A percentile compares a stretch with the other conserved stretches of the same genome.
phyloP scores from a whole-genome alignment of 2,113 vertebrate species.

The Zosterops hypoxanthus region DNA sequence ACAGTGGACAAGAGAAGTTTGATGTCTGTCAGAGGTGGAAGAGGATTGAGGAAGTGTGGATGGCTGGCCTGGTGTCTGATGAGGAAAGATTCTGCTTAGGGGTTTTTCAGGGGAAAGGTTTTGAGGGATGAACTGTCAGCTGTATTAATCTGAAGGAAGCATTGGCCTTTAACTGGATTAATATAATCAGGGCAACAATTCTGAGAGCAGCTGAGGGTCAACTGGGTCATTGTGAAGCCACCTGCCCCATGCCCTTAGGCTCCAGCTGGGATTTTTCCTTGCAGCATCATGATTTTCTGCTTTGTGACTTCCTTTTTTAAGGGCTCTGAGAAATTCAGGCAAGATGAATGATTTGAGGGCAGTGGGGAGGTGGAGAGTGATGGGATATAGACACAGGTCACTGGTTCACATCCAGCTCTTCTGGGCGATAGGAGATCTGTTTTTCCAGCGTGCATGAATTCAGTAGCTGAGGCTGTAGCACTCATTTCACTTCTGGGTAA shows the following conservation, averaged over 20 bases:
- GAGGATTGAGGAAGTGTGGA: neutral
- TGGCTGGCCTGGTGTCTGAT: neutral
- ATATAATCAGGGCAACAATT: conserved; percentile 19
- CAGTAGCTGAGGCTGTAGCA: neutral
- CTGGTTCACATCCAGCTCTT: conserved; percentile 4
- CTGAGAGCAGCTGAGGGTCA: neutral
- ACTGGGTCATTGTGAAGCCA: neutral
- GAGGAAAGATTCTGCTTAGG: neutral
- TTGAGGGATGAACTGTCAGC: conserved; percentile 23
- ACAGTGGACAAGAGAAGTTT: neutral
- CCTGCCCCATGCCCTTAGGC: neutral
- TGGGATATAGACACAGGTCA: neutral
- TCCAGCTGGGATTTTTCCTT: neutral
- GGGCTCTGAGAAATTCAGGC: neutral
- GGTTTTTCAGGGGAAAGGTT: neutral
- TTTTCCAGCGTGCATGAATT: conserved; percentile 4
- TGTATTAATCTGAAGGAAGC: neutral
- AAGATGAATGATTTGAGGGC: neutral
- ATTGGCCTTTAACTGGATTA: conserved; percentile 33
- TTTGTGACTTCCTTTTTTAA: neutral
- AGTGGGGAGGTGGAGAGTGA: neutral
- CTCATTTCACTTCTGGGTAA: neutral
- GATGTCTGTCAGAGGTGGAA: neutral
- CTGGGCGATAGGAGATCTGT: neutral
- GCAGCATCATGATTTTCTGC: neutral